phyloP scores from a whole-genome alignment of 2,797 vertebrate genomes.

The Scyliorhinus canicula region DNA sequence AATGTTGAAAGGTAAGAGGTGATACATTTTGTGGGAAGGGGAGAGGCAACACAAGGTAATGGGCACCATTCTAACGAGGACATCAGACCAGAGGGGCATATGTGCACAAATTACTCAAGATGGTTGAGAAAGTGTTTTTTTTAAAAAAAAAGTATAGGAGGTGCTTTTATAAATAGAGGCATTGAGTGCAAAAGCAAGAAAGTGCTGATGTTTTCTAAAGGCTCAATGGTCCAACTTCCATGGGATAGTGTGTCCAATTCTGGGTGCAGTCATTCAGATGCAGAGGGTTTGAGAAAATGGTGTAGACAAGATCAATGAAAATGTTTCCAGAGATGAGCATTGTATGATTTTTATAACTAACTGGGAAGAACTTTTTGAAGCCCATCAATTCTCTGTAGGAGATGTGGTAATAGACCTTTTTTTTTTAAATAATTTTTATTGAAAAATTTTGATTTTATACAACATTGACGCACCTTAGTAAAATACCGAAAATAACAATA shows the following conservation, averaged over 20 bases:
- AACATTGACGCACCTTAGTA: too few relatives aligned
- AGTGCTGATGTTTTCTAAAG: neutral
- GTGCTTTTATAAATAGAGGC: neutral
- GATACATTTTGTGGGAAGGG: too few relatives aligned
- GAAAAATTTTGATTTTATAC: too few relatives aligned
- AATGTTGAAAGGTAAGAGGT: too few relatives aligned
- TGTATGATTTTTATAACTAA: neutral
- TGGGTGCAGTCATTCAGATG: neutral
- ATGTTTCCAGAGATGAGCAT: neutral
- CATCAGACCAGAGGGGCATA: neutral
- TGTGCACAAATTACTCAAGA: neutral
- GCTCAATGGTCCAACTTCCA: neutral
- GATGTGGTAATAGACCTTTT: neutral
- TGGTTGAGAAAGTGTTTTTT: neutral
- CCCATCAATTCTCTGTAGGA: neutral
- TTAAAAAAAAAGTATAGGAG: too few relatives aligned
- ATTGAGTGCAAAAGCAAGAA: neutral
- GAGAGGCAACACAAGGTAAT: neutral
- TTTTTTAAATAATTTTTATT: too few relatives aligned
- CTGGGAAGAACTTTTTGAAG: neutral
- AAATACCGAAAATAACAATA: too few relatives aligned
- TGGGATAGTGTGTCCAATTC: neutral
- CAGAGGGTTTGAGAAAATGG: neutral
- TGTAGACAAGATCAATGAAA: neutral
- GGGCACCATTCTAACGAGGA: neutral